Evolutionary conservation across 2,888 invertebrate species (phyloP), one percentile per base, ranked within the genome.

Genomic region (Cryptocephalus moraei): DNA sequence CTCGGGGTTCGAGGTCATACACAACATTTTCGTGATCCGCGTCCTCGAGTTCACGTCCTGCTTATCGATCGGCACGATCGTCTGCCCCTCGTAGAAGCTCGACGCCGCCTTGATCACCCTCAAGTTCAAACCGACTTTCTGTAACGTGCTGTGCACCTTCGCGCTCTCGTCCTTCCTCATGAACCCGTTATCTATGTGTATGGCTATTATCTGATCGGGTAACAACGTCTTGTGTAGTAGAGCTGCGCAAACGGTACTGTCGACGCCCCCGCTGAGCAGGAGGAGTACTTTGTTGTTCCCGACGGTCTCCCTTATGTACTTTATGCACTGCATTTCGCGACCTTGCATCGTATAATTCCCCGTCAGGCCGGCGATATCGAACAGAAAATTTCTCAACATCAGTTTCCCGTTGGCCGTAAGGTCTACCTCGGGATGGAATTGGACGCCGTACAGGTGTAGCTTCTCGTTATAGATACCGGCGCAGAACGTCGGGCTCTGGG

Each of bases 361-460:
- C 50, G 86, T 80, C 55, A 94, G 75, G 9, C 91, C 90, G 57
- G 87, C 86, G 58, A 99, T 82, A 63, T 91, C 91, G 69, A 87
- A 93, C 56, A 99, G 75, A 74, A 99, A 99, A 74, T 96, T 96
- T 53, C 85, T 83, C 62, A 99, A 73, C 83, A 99, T 97, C 63
- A 81, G 78, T 91, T 78, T 99, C 10, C 59, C 59, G 38, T 59
- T 55, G 8, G 41, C n/a, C 1, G 56, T 57, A 62, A 99, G 81
- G 69, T 97, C 96, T 56, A 99, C 92, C 77, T 99, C 97, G 0
- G 97, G 99, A 72, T 99, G 99, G 73, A 99, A 99, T 75, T 99
- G 99, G 52, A 99, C 88, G 32, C 97, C 99, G 66, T 93, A 96
- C 49, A 95, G 78, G 46, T 87, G 81, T 69, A 86, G 76, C 66